Conservation (phyloP, 2,797 vertebrate species). For the Anabas testudineus region DNA sequence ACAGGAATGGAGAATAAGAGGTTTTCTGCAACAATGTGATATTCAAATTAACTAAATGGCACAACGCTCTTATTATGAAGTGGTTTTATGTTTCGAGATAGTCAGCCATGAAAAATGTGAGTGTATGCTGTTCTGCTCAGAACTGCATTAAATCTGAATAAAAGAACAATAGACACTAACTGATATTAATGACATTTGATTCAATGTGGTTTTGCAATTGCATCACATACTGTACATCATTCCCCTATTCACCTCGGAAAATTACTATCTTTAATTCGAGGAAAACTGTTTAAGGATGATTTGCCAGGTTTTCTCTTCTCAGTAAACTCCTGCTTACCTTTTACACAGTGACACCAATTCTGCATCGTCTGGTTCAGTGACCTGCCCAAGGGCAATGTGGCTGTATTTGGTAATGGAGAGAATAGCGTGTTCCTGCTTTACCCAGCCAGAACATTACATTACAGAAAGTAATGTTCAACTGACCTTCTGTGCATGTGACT, state of each 20-base stretch:
- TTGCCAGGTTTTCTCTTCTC: background rate
- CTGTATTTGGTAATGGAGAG: background rate
- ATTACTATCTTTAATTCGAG: background rate
- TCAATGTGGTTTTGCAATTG: background rate
- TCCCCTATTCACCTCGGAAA: too few species aligned
- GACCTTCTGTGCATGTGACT: background rate
- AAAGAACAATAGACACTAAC: background rate
- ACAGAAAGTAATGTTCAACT: background rate
- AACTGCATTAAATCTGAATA: constrained; percentile 4
- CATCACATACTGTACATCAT: too few species aligned
- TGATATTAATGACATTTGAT: background rate
- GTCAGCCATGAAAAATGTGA: background rate
- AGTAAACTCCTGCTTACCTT: constrained; percentile 41
- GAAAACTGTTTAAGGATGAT: background rate
- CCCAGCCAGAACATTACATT: background rate
- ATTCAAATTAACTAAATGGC: constrained; percentile 10
- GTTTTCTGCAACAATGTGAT: constrained; percentile 20
- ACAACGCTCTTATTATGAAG: constrained; percentile 1
- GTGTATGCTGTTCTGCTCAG: background rate
- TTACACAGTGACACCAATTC: constrained; percentile 59
- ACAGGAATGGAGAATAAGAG: constrained; percentile 17
- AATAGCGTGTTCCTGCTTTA: background rate
- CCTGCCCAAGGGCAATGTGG: constrained; percentile 11
- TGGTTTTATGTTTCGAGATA: constrained; percentile 21
- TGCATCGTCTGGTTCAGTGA: constrained; percentile 27